phyloP scores from a whole-genome alignment of 1,140 invertebrate genomes.

The Ostrea edulis region DNA sequence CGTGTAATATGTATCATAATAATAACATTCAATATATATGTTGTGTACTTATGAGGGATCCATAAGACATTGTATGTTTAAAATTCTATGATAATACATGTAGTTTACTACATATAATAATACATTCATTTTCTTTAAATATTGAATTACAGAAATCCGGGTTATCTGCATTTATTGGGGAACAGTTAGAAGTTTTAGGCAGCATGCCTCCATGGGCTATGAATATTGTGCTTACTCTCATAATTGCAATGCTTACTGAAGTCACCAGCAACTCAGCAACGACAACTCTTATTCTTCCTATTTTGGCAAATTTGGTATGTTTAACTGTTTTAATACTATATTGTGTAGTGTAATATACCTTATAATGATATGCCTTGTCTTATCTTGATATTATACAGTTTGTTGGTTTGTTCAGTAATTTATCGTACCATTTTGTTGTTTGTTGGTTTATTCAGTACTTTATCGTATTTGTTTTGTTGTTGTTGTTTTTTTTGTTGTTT shows the following conservation, averaged over 20 bases:
- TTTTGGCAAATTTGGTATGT: slow-evolving; percentile 75
- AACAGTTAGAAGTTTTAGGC: slow-evolving; percentile 65
- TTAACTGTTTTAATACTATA: background rate
- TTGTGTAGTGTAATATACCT: background rate
- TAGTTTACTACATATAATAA: no score
- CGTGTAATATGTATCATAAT: no score
- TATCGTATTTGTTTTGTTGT: no score
- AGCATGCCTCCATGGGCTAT: slow-evolving; percentile 68
- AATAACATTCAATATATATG: no score
- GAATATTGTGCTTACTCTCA: slow-evolving; percentile 67
- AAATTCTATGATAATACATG: no score
- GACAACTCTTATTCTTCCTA: slow-evolving; percentile 79
- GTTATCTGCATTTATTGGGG: slow-evolving; percentile 60
- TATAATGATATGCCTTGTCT: no score
- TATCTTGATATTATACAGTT: background rate
- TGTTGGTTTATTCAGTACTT: no score
- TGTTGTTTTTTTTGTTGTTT: no score
- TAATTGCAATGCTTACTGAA: slow-evolving; percentile 77
- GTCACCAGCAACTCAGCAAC: slow-evolving; percentile 79
- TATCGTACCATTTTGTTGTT: no score
- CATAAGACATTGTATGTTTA: no score
- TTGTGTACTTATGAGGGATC: no score
- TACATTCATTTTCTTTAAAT: background rate
- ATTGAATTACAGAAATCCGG: slow-evolving; percentile 49
- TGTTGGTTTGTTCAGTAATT: no score